Evolutionary conservation across 2,888 invertebrate species (phyloP), one percentile per base, ranked within the genome.

Genomic region (Stenchaetothrips biformis): DNA sequence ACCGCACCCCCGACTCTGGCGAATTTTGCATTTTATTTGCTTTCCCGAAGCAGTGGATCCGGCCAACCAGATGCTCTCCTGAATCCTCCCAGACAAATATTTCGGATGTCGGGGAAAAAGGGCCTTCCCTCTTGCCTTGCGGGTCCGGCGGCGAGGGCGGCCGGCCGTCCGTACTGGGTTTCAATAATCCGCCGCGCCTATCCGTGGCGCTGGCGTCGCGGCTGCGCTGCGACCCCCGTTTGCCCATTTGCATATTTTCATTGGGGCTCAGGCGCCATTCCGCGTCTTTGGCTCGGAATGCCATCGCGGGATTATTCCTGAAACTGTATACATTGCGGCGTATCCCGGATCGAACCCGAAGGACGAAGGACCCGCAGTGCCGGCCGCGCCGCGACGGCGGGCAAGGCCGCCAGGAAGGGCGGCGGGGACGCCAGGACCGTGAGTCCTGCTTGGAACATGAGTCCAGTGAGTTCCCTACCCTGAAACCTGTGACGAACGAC

Each of bases 231-330:
- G 37, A 37, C 37, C 37, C 37, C 37, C 37, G 37, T 37, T 37
- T 4, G 37, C 37, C 67, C 67, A 74, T 74, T 74, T 74, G 67
- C 67, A 74, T 74, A 74, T 74, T 74, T 74, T 74, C 67, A 74
- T 74, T 74, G 67, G 67, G 67, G 67, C 67, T 74, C 67, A 74
- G 25, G 67, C 67, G 67, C 67, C 67, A 74, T 74, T 74, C 67
- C 67, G 67, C 67, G 67, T 74, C 67, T 74, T 74, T 74, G 67
- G 67, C 21, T 74, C 67, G 21, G 67, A 74, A 74, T 74, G 67
- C 67, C 67, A 74, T 74, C 67, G 67, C 67, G 67, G 67, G 67
- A 74, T 74, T 74, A 74, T 74, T 74, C 67, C 67, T 74, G 67
- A 74, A 74, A 74, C 67, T 74, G 67, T 74, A 74, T 74, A 74